Evolutionary conservation across 2,888 invertebrate genomes (phyloP).

Genomic region (Leucophenga montana): DNA sequence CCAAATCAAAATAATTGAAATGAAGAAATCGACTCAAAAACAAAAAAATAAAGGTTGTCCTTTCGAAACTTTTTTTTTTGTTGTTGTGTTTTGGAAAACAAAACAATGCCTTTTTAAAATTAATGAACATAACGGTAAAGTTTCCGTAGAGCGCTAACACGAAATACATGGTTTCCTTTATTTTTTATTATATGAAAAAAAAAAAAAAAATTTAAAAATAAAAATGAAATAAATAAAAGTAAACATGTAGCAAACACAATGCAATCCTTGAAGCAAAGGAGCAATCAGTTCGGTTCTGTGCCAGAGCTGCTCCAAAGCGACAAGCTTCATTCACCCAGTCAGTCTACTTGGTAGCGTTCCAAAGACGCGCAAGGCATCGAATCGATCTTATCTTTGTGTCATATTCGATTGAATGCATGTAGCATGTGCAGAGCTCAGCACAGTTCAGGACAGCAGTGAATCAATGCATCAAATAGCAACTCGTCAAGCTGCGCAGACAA

Average conservation of each 20-base stretch:
- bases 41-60: slow-evolving; percentile 1
- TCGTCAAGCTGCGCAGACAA: slow-evolving; percentile 20
- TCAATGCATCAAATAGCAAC: slow-evolving; percentile 41
- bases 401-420: slow-evolving; percentile 30
- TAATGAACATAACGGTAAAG: slow-evolving; percentile 68
- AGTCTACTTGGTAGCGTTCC: too few species aligned
- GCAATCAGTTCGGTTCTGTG: slow-evolving; percentile 17
- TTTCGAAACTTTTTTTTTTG: slow-evolving; percentile 32
- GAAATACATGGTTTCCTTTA: slow-evolving; percentile 6
- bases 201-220: too few species aligned
- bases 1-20: neutral
- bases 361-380: neutral
- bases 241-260: slow-evolving; percentile 21
- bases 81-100: slow-evolving; percentile 40
- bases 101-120: slow-evolving; percentile 48
- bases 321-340: too few species aligned
- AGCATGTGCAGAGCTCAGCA: neutral
- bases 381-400: slow-evolving; percentile 35
- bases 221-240: slow-evolving; percentile 25
- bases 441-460: neutral
- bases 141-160: slow-evolving; percentile 7
- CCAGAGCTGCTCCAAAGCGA: too few species aligned
- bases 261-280: slow-evolving; percentile 9
- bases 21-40: slow-evolving; percentile 34
- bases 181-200: slow-evolving; percentile 20